Evolutionary conservation across 2,888 invertebrate species (phyloP), one percentile per base, ranked within the genome.

Genomic region (Lobophora halterata): DNA sequence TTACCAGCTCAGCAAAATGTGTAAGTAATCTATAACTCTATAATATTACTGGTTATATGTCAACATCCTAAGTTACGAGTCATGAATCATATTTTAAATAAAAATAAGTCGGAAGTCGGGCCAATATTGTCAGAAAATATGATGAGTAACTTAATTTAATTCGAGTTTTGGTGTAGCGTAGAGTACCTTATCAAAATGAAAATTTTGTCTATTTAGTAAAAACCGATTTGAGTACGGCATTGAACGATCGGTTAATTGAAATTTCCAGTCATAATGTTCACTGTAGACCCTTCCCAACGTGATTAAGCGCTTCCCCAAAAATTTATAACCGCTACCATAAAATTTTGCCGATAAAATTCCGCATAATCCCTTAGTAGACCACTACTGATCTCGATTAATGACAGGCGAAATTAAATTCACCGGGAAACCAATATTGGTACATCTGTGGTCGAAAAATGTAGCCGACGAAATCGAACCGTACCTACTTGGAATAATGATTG

Each of bases 401-500:
- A 75, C 68, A 71, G 66, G 66, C 73, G 66, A 75, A 83, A 82
- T 83, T 79, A 78, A 82, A 81, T 77, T 79, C 76, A 70, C 69
- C 59, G 58, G 63, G 57, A 67, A 71, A 71, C 68, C 72, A 69
- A 75, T 75, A 79, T 69, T 71, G 74, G 64, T 71, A 71, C 74
- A 78, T 74, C 67, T 71, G 69, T 51, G 64, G 57, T 60, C 51
- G 25, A 49, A 55, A 60, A 49, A 54, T 52, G 50, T 45, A 46
- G 39, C 46, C 52, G 49, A 49, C 28, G 52, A 45, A 67, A 65
- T 67, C 55, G 58, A 49, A 62, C 73, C 59, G 43, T 77, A 63
- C 43, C 9, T 37, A 23, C 37, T 25, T 16, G 14, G 8, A 47
- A 58, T 55, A 71, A 58, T 52, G 66, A 41, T 56, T 62, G 62